Conservation (phyloP, 2,888 invertebrate species). For the Drosophila incognita region DNA sequence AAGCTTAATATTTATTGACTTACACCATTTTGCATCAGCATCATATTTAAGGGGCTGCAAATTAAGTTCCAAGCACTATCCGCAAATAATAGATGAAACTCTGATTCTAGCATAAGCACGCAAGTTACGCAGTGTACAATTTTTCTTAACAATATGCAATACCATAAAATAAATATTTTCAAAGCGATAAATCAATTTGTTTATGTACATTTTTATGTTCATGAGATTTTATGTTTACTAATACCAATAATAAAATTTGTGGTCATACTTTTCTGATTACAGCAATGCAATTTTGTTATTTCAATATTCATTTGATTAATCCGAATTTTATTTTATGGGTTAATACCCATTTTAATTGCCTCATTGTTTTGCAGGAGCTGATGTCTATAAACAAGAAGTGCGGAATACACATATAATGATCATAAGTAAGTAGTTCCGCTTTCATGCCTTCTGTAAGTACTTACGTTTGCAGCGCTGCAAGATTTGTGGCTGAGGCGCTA, state of each 20-base stretch:
- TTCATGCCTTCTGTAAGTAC: conserved; percentile 31
- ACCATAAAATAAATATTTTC: not conserved
- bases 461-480: conserved; percentile 73
- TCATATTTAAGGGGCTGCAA: conserved; percentile 1
- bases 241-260: not conserved
- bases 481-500: conserved; percentile 75
- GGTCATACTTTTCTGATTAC: not conserved
- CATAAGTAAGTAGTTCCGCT: conserved; percentile 15
- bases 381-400: not conserved
- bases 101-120: not conserved
- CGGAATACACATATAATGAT: not conserved
- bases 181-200: not conserved
- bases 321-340: not conserved
- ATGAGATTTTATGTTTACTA: not conserved
- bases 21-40: not conserved
- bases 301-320: not conserved
- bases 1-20: conserved; percentile 19
- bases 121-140: too few relatives aligned
- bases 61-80: not conserved
- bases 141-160: not conserved
- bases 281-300: not conserved
- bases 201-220: not conserved
- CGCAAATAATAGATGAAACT: not conserved
- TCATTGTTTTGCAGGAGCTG: not conserved
- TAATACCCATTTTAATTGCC: not conserved